Evolutionary conservation across 2,888 invertebrate genomes (phyloP).

Genomic region (Zootermopsis nevadensis): DNA sequence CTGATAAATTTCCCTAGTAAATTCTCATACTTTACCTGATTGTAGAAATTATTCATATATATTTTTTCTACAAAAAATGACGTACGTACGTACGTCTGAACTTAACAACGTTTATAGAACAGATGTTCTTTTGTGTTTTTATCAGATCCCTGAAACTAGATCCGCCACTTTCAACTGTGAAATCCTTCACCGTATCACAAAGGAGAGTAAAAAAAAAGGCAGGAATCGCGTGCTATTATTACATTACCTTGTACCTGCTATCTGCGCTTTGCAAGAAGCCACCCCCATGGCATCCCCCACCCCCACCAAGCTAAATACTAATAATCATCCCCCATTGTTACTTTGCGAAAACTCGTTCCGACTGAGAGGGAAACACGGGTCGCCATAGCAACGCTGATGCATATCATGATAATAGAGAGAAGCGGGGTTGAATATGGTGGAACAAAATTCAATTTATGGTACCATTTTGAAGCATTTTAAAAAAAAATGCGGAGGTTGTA

Average conservation of each 20-base stretch:
- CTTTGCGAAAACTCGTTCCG: conserved; percentile 32
- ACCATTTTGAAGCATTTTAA: conserved; percentile 47
- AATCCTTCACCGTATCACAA: conserved; percentile 29
- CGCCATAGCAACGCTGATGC: conserved; percentile 27
- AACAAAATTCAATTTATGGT: conserved; percentile 43
- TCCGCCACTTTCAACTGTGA: background rate
- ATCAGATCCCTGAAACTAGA: background rate
- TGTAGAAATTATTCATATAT: too few species aligned
- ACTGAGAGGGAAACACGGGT: conserved; percentile 11
- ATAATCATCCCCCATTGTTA: conserved; percentile 42
- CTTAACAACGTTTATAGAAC: too few species aligned
- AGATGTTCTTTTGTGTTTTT: too few species aligned
- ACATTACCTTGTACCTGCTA: conserved; percentile 26
- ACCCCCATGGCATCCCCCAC: background rate
- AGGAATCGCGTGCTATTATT: conserved; percentile 35
- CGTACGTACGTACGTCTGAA: too few species aligned
- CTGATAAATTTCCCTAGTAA: too few species aligned
- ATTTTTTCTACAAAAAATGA: too few species aligned
- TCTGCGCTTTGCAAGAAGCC: conserved; percentile 16
- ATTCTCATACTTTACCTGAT: too few species aligned
- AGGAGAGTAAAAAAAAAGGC: conserved; percentile 31
- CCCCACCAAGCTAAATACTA: conserved; percentile 32
- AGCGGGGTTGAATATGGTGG: conserved; percentile 31
- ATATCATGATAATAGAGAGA: conserved; percentile 6
- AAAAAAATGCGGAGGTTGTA: conserved; percentile 41